Base-by-base conservation (phyloP, 2,113 vertebrate genomes). In the Zeus faber region DNA sequence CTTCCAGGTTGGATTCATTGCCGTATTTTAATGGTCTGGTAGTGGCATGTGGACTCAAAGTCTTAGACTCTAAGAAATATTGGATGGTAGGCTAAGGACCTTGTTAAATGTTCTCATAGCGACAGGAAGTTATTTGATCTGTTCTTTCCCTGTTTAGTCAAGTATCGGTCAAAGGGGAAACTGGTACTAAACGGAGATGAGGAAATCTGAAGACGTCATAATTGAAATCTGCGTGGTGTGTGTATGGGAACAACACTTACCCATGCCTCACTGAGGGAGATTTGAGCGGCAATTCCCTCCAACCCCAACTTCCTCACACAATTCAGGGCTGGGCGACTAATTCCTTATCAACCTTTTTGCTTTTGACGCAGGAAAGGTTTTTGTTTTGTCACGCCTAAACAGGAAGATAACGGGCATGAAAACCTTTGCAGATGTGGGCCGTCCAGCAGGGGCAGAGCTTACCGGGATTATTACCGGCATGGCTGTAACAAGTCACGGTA, bases 381-480 rank as follows among this genome's bases (percentile, higher is more conserved):
- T 35, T 54, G 52, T 58, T 60, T 65, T 29, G 43, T 37, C 70
- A 71, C 49, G 37, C 33, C 54, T 41, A 20, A 48, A 10, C 17
- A 25, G 50, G 49, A 25, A 2, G 17, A 17, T 1, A 50, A 37
- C 17, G 58, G 45, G 44, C 21, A 35, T 55, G 43, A 65, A 76
- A 55, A 23, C 50, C 31, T 21, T 26, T 23, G 26, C 74, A 66
- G 45, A 77, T 50, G 60, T 55, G 54, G 5, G 22, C 1, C 27
- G 48, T 49, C 58, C 60, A 66, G 67, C 65, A 70, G 72, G 50
- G 43, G 43, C 25, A 18, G 5, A 9, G 11, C 11, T 54, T 44
- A 54, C 50, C 60, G 47, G 1, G n/a, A 50, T 59, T 46, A 45
- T 70, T 85, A 71, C 76, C 62, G 21, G 64, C 57, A 60, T 29